Evolutionary conservation across 1,140 invertebrate species (phyloP), one percentile per base, ranked within the genome.

Genomic region (Cotesia chilonis): DNA sequence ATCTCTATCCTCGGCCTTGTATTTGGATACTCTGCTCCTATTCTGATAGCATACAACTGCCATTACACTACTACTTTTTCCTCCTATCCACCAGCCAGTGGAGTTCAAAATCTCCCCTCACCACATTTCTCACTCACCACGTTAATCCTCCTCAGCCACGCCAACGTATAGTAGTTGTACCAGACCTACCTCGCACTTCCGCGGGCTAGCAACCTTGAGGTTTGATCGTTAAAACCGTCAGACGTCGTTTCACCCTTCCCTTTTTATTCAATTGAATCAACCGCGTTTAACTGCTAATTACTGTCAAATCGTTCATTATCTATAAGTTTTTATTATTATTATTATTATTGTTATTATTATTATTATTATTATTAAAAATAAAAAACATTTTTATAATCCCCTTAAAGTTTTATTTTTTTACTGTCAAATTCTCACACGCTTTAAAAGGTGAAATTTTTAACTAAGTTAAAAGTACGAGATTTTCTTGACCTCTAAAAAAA

Each of bases 171-270:
- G 41, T 47, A 47, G 41, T 47, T 47, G 41, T 57, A 57, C 54
- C 54, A 57, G 54, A 57, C 54, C 54, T 57, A 57, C 54, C 54
- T 57, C 54, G 54, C 54, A 35, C 60, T 61, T 61, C 60, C 17
- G 60, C 60, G 35, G 17, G 60, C 17, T 28, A 37, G 17, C 17
- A 61, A 28, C 60, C 60, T 28, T 61, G 60, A 47, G 20, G 35
- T 61, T 35, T 61, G 60, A 28, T 61, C 60, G 60, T 61, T 61
- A 61, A 61, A 61, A 28, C 60, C 60, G 35, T 61, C 60, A 61
- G 17, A 12, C 17, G 20, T 28, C 35, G 20, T 36, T 61, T 61
- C 20, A 28, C 35, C 10, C 10, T 20, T 61, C 60, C 55, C 10
- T 12, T 12, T 28, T 10, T 10, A 20, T 61, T 61, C 17, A 61